Base-by-base conservation (phyloP, 2,888 invertebrate genomes). In the Carterocephalus palaemon region DNA sequence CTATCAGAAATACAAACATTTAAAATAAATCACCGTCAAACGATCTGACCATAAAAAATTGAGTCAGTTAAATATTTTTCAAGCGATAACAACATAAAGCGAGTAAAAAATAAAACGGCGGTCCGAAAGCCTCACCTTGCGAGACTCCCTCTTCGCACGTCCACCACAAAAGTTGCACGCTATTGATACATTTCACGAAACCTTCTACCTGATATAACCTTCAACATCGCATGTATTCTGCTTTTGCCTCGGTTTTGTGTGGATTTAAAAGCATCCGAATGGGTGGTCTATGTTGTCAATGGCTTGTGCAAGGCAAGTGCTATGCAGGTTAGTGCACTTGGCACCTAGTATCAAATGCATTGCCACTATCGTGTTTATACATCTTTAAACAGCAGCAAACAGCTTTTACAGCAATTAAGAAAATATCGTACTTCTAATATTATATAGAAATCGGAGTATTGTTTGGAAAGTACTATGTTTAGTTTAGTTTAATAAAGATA, bases 101-200 rank as follows among this genome's bases (percentile, higher is more conserved):
- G 56, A 56, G 58, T 57, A 63, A 71, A 74, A 71, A 72, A 69
- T 65, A 67, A 57, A 64, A 64, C 52, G 37, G 48, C 53, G 74
- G 67, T 48, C 67, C 72, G 45, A 77, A 62, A 49, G 58, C 52
- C 50, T 66, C 68, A 70, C 83, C 84, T 77, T 81, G 80, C 62
- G 74, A 41, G 69, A 76, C 70, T 64, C 74, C 71, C 71, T 71
- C 81, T 87, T 87, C 85, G 83, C 87, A 86, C 77, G 70, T 75
- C 66, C 68, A 60, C 62, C 67, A 65, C 79, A 84, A 86, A 87
- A 83, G 70, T 87, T 85, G 82, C 87, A 87, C 85, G 72, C 60
- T 59, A 64, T 66, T 64, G 86, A 81, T 73, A 87, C 71, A 79
- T 85, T 85, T 86, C 83, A 83, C 85, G 72, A 71, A 70, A 67